Base-by-base conservation (phyloP, 2,113 vertebrate genomes). In the Gymnocephalus cernua region DNA sequence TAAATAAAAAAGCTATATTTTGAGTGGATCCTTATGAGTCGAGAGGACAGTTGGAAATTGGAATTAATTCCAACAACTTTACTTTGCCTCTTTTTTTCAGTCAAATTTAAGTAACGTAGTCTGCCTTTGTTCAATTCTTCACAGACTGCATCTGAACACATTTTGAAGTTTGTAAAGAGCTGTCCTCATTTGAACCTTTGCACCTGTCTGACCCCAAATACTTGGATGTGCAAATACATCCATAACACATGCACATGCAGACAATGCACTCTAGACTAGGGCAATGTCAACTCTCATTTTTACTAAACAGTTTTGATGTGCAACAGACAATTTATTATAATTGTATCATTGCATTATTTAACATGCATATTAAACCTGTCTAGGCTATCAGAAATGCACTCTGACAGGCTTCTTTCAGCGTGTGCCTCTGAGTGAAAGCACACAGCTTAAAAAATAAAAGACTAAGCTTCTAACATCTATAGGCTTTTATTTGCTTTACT, bases 161-260 rank as follows among this genome's bases (percentile, higher is more conserved):
- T 65, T 62, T 25, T 69, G 13, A 62, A 3, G 75, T 54, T 14
- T 74, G 57, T 79, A 12, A 62, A 69, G 44, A 53, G 66, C 25
- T 78, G 77, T 59, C 47, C 89, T 84, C 80, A 59, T 85, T 91
- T 77, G 0, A 85, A 79, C 63, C 1, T 44, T 23, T 85, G 88
- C 90, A 93, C 89, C 92, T 93, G 92, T 82, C 44, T 88, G 86
- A 88, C 86, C 89, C 44, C 53, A 86, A 88, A 88, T 50, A 65
- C 51, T 32, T 68, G n/a, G 32, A 68, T 75, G 65, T 73, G 71
- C 59, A 85, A 65, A 77, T 25, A 32, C 59, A 68, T 32, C 23
- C 61, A 59, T 10, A 77, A 44, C 19, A 80, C 56, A 87, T 15
- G n/a, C 12, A 62, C 21, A 35, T 9, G 10, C 64, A 70, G 16